Evolutionary conservation across 2,113 vertebrate genomes (phyloP), one percentile per base, ranked within the genome.

Genomic region (Albula goreensis): DNA sequence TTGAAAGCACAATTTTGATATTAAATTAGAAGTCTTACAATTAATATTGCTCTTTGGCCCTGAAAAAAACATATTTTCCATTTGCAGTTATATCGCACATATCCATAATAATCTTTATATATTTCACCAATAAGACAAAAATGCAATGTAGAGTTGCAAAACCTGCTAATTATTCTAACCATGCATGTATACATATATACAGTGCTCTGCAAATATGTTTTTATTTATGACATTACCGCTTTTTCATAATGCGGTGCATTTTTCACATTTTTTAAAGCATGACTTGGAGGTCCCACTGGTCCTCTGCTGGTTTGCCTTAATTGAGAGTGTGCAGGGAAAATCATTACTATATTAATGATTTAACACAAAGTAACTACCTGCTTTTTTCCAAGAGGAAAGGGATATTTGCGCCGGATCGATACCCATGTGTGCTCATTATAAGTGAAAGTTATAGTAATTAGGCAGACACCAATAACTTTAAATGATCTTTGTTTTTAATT

Each of bases 341-440:
- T 96, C 95, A 95, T 96, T 96, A 96, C 93, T 92, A 95, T 96
- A 95, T 95, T 95, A 96, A 96, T 95, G 95, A 96, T 95, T 96
- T 94, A 96, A 95, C 95, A 95, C 94, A 94, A 93, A 95, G 94
- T 95, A 96, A 96, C 94, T 95, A 95, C 93, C 95, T 95, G 93
- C 93, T 93, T 94, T 86, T 95, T 95, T 96, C 92, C 91, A 92
- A 92, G 92, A 94, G 94, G 93, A 95, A 95, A 93, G 92, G 93
- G 93, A 95, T 94, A 93, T 94, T 94, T 95, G 94, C 91, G 92
- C 90, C 88, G 52, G 89, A 96, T 96, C 94, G 90, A 96, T 96
- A 94, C 89, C 91, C 90, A 93, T 93, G 92, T 92, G 91, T 94
- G 91, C 94, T 94, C 94, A 94, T 95, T 96, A 95, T 94, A 94